Conservation (phyloP, 2,888 invertebrate genomes). For the Galerucella nymphaeae region DNA sequence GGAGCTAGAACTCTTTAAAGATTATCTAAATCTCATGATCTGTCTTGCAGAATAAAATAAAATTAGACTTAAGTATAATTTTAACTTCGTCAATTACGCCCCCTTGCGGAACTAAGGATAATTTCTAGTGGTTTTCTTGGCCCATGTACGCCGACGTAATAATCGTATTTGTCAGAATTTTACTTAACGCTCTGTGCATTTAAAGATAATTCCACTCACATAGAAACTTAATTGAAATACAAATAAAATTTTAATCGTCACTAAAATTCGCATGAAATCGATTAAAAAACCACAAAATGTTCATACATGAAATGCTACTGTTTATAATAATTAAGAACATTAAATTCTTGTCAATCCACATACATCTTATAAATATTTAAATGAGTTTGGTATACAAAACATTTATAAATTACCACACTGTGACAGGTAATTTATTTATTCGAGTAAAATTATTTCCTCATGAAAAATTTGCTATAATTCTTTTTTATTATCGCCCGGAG, state of each 20-base stretch:
- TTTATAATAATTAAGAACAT: slow-evolving; percentile 4
- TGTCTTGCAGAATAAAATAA: no score
- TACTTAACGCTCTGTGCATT: neutral
- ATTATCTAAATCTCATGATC: no score
- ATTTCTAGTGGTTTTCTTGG: no score
- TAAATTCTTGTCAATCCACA: slow-evolving; percentile 10
- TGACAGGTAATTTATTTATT: slow-evolving; percentile 3
- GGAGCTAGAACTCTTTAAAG: no score
- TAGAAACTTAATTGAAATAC: neutral
- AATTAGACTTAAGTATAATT: no score
- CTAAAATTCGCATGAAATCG: slow-evolving; percentile 7
- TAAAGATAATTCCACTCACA: neutral
- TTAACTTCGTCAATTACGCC: no score
- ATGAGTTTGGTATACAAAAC: neutral
- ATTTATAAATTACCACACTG: neutral
- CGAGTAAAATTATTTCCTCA: neutral
- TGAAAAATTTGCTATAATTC: slow-evolving; percentile 4
- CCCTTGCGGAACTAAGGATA: no score
- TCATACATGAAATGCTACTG: neutral
- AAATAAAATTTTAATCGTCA: neutral
- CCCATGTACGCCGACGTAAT: no score
- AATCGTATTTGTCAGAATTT: neutral
- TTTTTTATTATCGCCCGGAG: neutral
- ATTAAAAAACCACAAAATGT: neutral
- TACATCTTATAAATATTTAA: slow-evolving; percentile 10